Conservation (phyloP, 2,797 vertebrate genomes). For the Erethizon dorsatum region DNA sequence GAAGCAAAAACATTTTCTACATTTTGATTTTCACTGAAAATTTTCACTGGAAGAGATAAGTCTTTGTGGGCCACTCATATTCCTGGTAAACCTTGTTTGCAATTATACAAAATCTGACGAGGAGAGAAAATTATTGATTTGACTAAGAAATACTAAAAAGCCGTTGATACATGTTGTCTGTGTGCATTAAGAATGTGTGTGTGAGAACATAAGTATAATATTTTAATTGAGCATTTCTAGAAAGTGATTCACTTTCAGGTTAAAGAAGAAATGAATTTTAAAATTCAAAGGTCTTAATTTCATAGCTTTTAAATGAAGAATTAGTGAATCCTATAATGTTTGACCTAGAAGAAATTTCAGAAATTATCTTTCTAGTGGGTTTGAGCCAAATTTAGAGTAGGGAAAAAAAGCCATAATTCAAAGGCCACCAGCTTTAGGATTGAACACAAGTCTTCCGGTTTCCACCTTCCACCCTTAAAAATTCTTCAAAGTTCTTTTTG, state of each 20-base stretch:
- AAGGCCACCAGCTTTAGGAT: neutral
- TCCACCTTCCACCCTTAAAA: neutral
- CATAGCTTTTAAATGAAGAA: neutral
- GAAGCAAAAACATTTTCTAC: constrained; percentile 62
- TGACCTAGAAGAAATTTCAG: neutral
- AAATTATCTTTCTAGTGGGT: neutral
- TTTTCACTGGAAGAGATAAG: constrained; percentile 4
- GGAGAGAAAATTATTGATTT: constrained; percentile 60
- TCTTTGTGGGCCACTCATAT: neutral
- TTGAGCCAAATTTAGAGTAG: constrained; percentile 30
- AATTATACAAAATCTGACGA: constrained; percentile 46
- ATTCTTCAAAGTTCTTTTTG: neutral
- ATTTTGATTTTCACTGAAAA: constrained; percentile 61
- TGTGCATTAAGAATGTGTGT: neutral
- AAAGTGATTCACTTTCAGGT: neutral
- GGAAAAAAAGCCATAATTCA: neutral
- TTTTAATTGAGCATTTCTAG: neutral
- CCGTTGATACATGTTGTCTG: neutral
- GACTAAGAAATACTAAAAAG: constrained; percentile 40
- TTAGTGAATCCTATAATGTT: constrained; percentile 34
- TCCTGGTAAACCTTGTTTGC: neutral
- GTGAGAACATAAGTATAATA: neutral
- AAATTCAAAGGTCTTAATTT: constrained; percentile 27
- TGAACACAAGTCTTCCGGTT: neutral
- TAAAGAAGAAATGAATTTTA: constrained; percentile 36